Conservation (phyloP, 23 tunicate species). For the Trididemnum miniatum region DNA sequence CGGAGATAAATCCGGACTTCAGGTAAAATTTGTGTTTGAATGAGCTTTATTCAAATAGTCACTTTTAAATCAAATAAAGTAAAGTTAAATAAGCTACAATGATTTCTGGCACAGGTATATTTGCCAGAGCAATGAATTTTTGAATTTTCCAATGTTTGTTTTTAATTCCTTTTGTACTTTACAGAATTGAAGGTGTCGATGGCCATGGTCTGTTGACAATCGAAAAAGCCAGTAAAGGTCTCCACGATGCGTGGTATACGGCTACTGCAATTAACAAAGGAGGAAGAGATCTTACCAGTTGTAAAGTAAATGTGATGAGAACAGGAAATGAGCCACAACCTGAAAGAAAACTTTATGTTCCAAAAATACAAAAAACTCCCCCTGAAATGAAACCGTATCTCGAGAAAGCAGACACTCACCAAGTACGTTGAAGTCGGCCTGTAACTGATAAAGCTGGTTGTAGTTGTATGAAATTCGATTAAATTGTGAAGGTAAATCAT, state of each 20-base stretch:
- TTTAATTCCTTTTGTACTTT: too few species aligned
- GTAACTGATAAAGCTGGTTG: too few species aligned
- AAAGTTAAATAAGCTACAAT: too few species aligned
- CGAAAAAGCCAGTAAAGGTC: slow-evolving; percentile 47
- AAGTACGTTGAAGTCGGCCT: too few species aligned
- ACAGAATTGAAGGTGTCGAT: slow-evolving; percentile 97
- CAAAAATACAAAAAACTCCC: slow-evolving; percentile 38
- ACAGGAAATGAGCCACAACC: slow-evolving; percentile 45
- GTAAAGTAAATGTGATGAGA: slow-evolving; percentile 74
- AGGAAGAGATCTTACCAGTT: slow-evolving; percentile 88
- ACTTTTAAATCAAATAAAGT: too few species aligned
- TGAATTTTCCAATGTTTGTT: too few species aligned
- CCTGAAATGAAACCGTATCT: slow-evolving; percentile 34
- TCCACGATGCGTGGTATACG: slow-evolving; percentile 99
- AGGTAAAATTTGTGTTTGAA: slow-evolving; percentile 45
- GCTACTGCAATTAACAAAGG: slow-evolving; percentile 94
- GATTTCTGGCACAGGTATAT: too few species aligned
- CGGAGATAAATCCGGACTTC: slow-evolving; percentile 79
- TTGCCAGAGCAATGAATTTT: too few species aligned
- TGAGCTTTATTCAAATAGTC: too few species aligned
- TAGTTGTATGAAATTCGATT: too few species aligned
- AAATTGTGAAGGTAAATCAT: too few species aligned
- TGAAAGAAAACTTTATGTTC: slow-evolving; percentile 56
- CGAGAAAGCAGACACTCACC: slow-evolving; percentile 8
- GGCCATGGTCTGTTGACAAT: slow-evolving; percentile 97